Conservation (phyloP, 2,797 vertebrate species). For the Peromyscus melanophrys region DNA sequence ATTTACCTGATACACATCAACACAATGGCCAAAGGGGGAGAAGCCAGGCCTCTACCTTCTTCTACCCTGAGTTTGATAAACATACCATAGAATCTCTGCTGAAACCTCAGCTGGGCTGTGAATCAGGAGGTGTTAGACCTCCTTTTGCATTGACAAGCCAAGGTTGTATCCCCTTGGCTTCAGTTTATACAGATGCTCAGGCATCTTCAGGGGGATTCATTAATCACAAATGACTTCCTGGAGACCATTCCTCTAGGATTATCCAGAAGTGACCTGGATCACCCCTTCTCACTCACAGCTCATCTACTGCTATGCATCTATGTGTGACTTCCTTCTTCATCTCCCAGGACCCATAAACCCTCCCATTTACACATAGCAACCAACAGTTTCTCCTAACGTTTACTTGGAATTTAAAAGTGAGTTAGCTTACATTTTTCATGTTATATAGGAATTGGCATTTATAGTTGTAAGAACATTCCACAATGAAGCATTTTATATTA, state of each 20-base stretch:
- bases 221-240: neutral
- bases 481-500: neutral
- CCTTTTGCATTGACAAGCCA: neutral
- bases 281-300: neutral
- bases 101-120: neutral
- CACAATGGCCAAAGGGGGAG: neutral
- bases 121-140: too few species aligned
- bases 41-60: neutral
- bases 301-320: neutral
- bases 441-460: neutral
- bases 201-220: neutral
- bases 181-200: neutral
- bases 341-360: neutral
- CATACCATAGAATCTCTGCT: too few species aligned
- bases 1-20: neutral
- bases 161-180: neutral
- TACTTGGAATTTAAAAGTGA: neutral
- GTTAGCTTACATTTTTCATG: neutral
- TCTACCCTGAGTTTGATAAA: neutral
- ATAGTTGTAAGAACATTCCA: neutral
- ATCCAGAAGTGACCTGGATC: neutral
- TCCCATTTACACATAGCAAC: neutral
- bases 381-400: neutral
- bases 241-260: neutral
- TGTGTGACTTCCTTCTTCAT: neutral